Base-by-base conservation (phyloP, 2,888 invertebrate genomes). In the Brachylomia viminalis region DNA sequence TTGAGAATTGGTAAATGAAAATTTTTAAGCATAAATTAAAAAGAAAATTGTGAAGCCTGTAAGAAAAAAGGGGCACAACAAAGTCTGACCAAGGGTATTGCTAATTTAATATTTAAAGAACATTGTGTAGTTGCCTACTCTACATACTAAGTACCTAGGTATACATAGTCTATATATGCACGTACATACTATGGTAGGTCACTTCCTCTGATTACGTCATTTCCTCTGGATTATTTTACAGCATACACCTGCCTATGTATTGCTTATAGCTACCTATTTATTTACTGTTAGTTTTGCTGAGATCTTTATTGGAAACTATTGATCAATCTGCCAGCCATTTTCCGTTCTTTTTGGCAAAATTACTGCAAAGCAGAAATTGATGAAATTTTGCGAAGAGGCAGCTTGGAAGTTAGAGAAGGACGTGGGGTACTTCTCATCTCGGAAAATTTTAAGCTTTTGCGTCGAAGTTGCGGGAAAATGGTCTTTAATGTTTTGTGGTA, bases 171-270 rank as follows among this genome's bases (percentile, higher is more conserved):
- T n/a, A 23, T 72, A 10, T 52, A 4, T 38, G 1, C 33, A 52
- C 8, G 23, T 69, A 38, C 45, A 15, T 3, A 49, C 13, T 27
- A 45, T 61, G 23, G 23, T 38, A 15, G 10, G 1, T 42, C 38
- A 6, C 4, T 38, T 52, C n/a, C n/a, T 45, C 15, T 23, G 30
- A 58, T 84, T 75, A 77, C 79, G 84, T 59, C 84, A 89, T 61
- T 82, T 87, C 87, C 87, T 86, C 58, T 72, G 79, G 77, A 64
- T 85, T 87, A 85, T 73, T 86, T 85, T 62, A 58, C 56, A 20
- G 4, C 56, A 70, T 38, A 62, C 72, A 84, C 73, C 73, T 73
- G 83, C 45, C 45, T 65, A 52, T 33, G 8, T 59, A 54, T 62
- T 62, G 13, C 3, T 62, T 54, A 54, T 47, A 49, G n/a, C 0